Evolutionary conservation across 2,113 vertebrate species (phyloP), one percentile per base, ranked within the genome.

Genomic region (Terrapene triunguis): DNA sequence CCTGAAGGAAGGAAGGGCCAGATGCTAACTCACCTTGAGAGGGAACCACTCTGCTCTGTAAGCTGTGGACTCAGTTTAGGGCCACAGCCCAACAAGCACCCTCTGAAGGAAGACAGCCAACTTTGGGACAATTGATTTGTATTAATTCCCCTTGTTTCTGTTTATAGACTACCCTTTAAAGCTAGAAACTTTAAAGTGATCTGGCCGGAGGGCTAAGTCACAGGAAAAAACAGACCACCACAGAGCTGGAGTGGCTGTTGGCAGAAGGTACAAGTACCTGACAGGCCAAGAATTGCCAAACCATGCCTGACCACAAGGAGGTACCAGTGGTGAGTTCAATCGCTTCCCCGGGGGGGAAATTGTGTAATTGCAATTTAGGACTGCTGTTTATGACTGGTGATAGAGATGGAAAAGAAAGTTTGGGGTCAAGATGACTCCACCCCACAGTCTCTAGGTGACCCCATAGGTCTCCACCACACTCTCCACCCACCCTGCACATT

Each of bases 371-470:
- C 17, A 24, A 78, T 91, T 93, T 87, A 74, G 74, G 74, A 90
- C 89, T 97, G 91, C 88, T 90, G 65, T 91, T 89, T 65, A 53
- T 84, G 19, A 54, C 84, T 96, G 91, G 78, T 95, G 74, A 74
- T 57, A 94, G 93, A 38, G 76, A 25, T 12, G 92, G 42, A 89
- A 84, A 59, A 80, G 74, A 74, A 91, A 87, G 72, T 92, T 78
- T 85, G 79, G 53, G 83, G 47, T 55, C 42, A 74, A n/a, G 25
- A 27, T 27, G 84, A 50, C 35, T 94, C 90, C 93, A 85, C 25
- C 0, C 0, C 27, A 62, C 12, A 62, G 10, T 62, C 57, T 11
- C 57, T 59, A 59, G 25, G 27, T 29, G 57, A 29, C 27, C 57
- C 57, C 57, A 62, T 32, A 62, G 4, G 11, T 62, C 12, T 29